Evolutionary conservation across 2,113 vertebrate genomes (phyloP).

Genomic region (Rhinopomastus cyanomelas): DNA sequence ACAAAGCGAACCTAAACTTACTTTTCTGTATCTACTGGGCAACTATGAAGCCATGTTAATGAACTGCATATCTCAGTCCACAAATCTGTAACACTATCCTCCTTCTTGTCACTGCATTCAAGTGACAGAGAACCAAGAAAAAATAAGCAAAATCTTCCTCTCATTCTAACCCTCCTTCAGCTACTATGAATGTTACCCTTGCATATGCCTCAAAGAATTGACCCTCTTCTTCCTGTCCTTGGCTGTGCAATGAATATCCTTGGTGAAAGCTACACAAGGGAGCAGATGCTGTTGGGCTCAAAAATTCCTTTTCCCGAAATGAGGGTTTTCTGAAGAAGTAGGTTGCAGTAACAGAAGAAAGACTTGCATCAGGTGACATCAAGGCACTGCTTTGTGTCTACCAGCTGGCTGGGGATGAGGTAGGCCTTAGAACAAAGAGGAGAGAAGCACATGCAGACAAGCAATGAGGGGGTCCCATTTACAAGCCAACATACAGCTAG

Average conservation of each 20-base stretch:
- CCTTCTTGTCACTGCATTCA: background rate
- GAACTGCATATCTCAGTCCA: background rate
- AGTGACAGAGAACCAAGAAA: background rate
- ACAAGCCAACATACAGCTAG: background rate
- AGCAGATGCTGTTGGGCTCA: background rate
- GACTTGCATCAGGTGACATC: background rate
- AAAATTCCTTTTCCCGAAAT: background rate
- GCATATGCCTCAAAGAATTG: background rate
- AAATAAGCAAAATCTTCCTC: background rate
- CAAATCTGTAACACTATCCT: background rate
- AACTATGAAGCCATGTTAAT: background rate
- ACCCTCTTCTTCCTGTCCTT: background rate
- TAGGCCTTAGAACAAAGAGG: background rate
- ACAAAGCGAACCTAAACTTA: background rate
- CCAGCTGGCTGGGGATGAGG: background rate
- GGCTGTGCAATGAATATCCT: background rate
- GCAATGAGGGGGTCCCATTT: background rate
- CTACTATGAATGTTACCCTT: background rate
- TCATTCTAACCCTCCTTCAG: background rate
- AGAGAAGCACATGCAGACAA: background rate
- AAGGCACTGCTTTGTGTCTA: background rate
- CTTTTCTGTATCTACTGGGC: background rate
- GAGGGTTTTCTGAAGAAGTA: background rate
- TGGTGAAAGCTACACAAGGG: background rate
- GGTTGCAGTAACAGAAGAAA: background rate